Evolutionary conservation across 2,113 vertebrate genomes (phyloP).

Genomic region (Hipposideros armiger): DNA sequence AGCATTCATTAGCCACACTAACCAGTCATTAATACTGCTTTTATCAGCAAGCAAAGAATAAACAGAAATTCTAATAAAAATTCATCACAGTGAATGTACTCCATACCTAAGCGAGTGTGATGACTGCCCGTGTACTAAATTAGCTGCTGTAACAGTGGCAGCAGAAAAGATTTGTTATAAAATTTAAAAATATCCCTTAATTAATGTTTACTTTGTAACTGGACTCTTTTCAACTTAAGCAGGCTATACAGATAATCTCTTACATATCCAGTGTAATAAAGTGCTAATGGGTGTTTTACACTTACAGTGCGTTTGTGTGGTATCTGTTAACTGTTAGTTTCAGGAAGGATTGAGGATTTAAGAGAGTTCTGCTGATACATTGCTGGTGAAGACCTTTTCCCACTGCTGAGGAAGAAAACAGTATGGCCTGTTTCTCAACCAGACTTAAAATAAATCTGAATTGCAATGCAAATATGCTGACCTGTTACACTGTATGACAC

Average conservation of each 20-base stretch:
- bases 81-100: constrained; percentile 86
- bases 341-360: constrained; percentile 16
- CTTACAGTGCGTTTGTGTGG: constrained; percentile 1
- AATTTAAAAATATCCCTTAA: constrained; percentile 64
- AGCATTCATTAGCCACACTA: constrained; percentile 88
- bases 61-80: constrained; percentile 93
- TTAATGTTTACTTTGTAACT: constrained; percentile 74
- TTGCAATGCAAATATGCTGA: constrained; percentile 43
- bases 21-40: constrained; percentile 89
- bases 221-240: constrained; percentile 72
- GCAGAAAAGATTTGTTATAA: constrained; percentile 66
- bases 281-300: constrained; percentile 17
- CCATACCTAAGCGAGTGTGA: constrained; percentile 85
- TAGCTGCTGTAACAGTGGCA: constrained; percentile 87
- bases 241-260: constrained; percentile 64
- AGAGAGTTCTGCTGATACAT: background rate
- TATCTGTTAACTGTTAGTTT: constrained; percentile 13
- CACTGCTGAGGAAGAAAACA: constrained; percentile 60
- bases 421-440: constrained; percentile 40
- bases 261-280: constrained; percentile 62
- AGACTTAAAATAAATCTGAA: constrained; percentile 52
- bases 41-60: constrained; percentile 92
- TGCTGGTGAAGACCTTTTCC: constrained; percentile 14
- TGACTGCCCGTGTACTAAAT: constrained; percentile 87
- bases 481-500: background rate